Percentiles rank a stretch among this genome's conserved stretches.
phyloP scores from a whole-genome alignment of 2,797 vertebrate species.

The Phylloscopus collybita region DNA sequence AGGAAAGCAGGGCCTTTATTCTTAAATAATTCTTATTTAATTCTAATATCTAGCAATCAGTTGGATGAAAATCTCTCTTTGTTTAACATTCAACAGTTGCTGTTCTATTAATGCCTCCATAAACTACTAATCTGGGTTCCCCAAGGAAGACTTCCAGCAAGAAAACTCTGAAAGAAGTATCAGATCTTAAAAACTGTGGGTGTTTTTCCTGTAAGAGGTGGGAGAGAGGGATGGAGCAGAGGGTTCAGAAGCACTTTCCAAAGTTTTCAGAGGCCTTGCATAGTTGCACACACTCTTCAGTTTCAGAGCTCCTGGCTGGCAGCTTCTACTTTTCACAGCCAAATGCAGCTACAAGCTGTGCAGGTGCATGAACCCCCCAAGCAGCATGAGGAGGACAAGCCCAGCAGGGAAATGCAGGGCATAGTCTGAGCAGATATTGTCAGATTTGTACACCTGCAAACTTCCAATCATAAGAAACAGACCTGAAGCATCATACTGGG shows the following conservation, averaged over 20 bases:
- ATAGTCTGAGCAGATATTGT: not conserved
- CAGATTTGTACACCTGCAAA: not conserved
- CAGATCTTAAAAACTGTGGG: not conserved
- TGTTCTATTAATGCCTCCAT: constrained; percentile 18
- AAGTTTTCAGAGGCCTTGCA: not conserved
- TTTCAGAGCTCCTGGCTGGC: not conserved
- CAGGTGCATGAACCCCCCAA: not conserved
- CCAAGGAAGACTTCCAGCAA: constrained; percentile 48
- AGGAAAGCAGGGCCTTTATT: constrained; percentile 6
- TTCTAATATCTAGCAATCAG: constrained; percentile 51
- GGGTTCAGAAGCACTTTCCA: not conserved
- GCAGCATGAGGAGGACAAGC: not conserved
- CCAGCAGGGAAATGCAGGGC: not conserved
- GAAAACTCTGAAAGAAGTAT: constrained; percentile 12
- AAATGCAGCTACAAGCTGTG: not conserved
- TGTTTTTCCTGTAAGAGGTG: not conserved
- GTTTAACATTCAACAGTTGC: constrained; percentile 58
- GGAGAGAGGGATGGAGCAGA: not conserved
- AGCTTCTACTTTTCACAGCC: not conserved
- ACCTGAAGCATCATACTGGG: not conserved
- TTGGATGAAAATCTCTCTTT: constrained; percentile 49
- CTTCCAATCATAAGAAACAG: not conserved
- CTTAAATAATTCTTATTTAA: constrained; percentile 54
- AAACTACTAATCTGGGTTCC: not conserved
- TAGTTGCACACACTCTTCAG: not conserved